Percentiles rank a stretch among this genome's conserved stretches.
phyloP scores from a whole-genome alignment of 2,113 vertebrate species.

The Equus przewalskii region DNA sequence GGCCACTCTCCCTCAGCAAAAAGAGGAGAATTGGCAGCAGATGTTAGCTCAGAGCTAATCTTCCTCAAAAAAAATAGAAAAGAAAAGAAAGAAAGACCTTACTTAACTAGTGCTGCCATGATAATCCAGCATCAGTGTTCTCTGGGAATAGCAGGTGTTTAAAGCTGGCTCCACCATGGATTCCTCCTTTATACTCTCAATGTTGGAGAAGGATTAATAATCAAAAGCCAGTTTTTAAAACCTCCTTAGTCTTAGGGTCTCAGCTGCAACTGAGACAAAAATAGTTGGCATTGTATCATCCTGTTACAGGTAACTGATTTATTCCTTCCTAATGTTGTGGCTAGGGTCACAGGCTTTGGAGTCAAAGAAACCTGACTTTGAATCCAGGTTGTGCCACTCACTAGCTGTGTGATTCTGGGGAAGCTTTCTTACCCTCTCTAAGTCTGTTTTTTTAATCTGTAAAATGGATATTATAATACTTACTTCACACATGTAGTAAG shows the following conservation, averaged over 20 bases:
- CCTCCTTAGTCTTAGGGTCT: neutral
- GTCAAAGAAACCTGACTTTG: neutral
- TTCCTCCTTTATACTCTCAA: neutral
- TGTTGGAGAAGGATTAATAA: neutral
- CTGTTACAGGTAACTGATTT: neutral
- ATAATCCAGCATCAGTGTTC: neutral
- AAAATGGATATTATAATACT: neutral
- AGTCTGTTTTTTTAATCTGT: neutral
- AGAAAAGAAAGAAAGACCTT: neutral
- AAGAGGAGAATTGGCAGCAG: too few species aligned
- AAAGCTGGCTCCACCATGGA: neutral
- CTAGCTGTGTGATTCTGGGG: neutral
- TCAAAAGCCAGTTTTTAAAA: constrained; percentile 6
- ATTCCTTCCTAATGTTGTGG: neutral
- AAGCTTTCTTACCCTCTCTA: neutral
- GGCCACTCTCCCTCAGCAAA: too few species aligned
- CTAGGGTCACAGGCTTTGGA: neutral
- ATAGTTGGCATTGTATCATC: neutral
- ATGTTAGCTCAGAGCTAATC: too few species aligned
- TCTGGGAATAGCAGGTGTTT: neutral
- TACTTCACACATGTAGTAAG: neutral
- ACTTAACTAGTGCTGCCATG: neutral
- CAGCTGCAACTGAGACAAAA: neutral
- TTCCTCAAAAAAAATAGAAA: neutral
- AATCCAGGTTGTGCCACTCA: neutral